Conservation (phyloP, 1,140 invertebrate genomes). For the Drosophila asahinai region DNA sequence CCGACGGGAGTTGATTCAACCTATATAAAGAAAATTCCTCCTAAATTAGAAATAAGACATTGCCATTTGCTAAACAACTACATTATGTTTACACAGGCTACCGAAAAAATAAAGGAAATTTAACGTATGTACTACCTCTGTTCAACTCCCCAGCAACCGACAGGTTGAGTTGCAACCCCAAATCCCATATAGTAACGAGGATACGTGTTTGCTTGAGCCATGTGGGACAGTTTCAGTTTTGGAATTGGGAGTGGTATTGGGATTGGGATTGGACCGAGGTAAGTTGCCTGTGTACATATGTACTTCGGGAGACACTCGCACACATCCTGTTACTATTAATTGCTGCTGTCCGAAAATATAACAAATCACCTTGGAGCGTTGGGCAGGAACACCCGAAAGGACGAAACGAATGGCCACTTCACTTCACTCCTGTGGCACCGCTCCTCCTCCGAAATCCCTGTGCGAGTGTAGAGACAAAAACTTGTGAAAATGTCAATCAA, state of each 20-base stretch:
- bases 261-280: slow-evolving; percentile 32
- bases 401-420: slow-evolving; percentile 56
- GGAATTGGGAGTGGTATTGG: slow-evolving; percentile 30
- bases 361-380: slow-evolving; percentile 79
- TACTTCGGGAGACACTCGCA: slow-evolving; percentile 56
- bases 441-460: slow-evolving; percentile 23
- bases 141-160: background rate
- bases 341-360: slow-evolving; percentile 84
- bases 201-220: slow-evolving; percentile 25
- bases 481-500: slow-evolving; percentile 84
- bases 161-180: slow-evolving; percentile 9
- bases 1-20: too few relatives aligned
- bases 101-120: background rate
- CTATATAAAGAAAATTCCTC: background rate
- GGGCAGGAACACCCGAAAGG: slow-evolving; percentile 63
- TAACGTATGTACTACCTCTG: slow-evolving; percentile 1
- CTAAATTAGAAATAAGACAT: background rate
- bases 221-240: slow-evolving; percentile 58
- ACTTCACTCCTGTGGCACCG: slow-evolving; percentile 1
- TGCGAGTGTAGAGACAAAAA: slow-evolving; percentile 74
- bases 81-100: background rate
- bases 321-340: slow-evolving; percentile 84
- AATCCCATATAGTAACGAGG: slow-evolving; percentile 15
- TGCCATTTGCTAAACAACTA: background rate
- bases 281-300: slow-evolving; percentile 28